Conservation (phyloP, 2,113 vertebrate species). For the Chlorodrepanis virens region DNA sequence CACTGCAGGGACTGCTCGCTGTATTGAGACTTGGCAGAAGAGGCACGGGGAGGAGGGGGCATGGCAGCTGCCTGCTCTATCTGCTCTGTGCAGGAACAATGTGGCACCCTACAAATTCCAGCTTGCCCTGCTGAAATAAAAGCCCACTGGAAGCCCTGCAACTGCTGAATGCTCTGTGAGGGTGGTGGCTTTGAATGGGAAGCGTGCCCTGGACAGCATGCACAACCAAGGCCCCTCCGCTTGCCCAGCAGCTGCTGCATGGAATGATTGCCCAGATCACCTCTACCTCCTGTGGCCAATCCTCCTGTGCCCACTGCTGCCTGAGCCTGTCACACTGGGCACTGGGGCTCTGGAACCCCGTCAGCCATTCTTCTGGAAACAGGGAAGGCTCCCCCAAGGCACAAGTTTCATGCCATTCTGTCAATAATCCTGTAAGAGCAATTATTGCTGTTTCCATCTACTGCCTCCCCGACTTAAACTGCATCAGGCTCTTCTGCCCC, state of each 20-base stretch:
- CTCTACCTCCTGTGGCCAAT: neutral
- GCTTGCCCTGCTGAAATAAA: neutral
- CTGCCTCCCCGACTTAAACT: neutral
- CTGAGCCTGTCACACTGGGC: neutral
- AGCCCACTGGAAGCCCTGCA: neutral
- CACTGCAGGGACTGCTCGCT: neutral
- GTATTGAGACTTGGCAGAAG: neutral
- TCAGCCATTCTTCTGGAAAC: neutral
- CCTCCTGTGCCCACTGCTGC: accelerated
- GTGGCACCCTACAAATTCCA: neutral
- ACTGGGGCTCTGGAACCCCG: accelerated
- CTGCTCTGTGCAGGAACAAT: neutral
- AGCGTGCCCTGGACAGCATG: neutral
- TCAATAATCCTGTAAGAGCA: neutral
- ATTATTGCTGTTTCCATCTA: neutral
- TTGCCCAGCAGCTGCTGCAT: neutral
- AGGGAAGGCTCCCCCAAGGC: neutral
- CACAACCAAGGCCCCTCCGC: neutral
- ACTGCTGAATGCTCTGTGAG: neutral
- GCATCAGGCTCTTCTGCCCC: neutral
- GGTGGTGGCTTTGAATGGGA: neutral
- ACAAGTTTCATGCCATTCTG: neutral
- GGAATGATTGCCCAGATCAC: neutral
- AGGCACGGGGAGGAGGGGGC: neutral
- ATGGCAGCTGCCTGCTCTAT: conserved; percentile 2